A percentile compares a stretch with the other conserved stretches of the same genome.
Conservation (phyloP, 2,888 invertebrate genomes). For the Argyresthia albistria region DNA sequence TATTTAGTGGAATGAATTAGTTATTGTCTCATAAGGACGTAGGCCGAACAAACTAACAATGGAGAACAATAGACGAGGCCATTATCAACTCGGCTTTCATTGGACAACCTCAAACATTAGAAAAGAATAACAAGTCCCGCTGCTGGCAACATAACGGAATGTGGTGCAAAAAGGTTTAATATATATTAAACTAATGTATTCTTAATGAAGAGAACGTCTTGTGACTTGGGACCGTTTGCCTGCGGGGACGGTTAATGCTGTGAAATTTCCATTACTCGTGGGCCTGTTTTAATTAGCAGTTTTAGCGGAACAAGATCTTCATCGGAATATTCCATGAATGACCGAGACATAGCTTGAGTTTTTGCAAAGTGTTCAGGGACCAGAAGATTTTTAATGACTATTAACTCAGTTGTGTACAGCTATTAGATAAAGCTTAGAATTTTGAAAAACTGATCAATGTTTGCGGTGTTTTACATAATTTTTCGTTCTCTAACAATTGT, state of each 20-base stretch:
- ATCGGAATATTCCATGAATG: constrained; percentile 7
- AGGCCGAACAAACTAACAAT: too few species aligned
- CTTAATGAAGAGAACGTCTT: constrained; percentile 28
- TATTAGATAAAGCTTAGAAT: too few species aligned
- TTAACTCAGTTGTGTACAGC: too few species aligned
- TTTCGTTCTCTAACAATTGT: too few species aligned
- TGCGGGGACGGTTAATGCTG: constrained; percentile 30
- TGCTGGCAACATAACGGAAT: not conserved
- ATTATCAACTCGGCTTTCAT: constrained; percentile 1
- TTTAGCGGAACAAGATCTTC: constrained; percentile 17
- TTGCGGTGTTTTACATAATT: too few species aligned
- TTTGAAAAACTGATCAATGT: too few species aligned
- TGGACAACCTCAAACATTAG: not conserved
- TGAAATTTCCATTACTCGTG: constrained; percentile 33
- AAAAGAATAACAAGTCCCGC: not conserved
- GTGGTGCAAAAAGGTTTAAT: constrained; percentile 25
- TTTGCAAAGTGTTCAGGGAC: too few species aligned
- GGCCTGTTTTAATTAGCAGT: constrained; percentile 37
- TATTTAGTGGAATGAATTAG: constrained; percentile 3
- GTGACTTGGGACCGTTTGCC: constrained; percentile 15
- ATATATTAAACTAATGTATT: constrained; percentile 32
- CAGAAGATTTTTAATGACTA: too few species aligned
- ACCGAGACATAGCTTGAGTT: not conserved
- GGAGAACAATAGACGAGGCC: too few species aligned
- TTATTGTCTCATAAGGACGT: too few species aligned